Percentiles rank a stretch among this genome's conserved stretches.
phyloP scores from a whole-genome alignment of 2,113 vertebrate species.

The Tapirus terrestris region DNA sequence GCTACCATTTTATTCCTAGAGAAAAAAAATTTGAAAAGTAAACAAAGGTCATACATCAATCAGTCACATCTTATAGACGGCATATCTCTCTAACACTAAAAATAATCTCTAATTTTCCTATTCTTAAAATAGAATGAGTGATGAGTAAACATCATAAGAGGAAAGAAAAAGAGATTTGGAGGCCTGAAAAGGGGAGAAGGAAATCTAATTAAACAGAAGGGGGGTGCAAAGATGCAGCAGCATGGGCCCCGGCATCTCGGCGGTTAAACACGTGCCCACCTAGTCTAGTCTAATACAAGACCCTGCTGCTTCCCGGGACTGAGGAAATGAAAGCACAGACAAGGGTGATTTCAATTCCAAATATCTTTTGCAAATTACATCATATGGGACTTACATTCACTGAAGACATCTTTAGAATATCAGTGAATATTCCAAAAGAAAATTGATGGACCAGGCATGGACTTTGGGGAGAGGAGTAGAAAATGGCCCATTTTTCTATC shows the following conservation, averaged over 20 bases:
- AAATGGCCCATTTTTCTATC: slow-evolving; percentile 48
- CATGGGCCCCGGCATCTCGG: background rate
- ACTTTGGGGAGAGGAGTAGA: slow-evolving; percentile 19
- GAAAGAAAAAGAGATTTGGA: background rate
- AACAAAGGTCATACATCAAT: slow-evolving; percentile 81
- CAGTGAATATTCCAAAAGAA: slow-evolving; percentile 61
- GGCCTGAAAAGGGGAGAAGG: background rate
- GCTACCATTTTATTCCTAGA: slow-evolving; percentile 82
- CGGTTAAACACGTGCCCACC: background rate
- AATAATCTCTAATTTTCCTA: background rate
- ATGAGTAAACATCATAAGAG: background rate
- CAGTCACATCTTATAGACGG: slow-evolving; percentile 76
- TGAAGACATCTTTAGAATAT: slow-evolving; percentile 68
- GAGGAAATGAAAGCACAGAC: slow-evolving; percentile 50
- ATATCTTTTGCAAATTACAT: slow-evolving; percentile 68
- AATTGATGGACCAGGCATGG: slow-evolving; percentile 37
- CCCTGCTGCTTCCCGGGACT: background rate
- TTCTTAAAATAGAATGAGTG: background rate
- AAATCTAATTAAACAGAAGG: background rate
- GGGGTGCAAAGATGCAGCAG: background rate
- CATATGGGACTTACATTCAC: slow-evolving; percentile 65
- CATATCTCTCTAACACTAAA: slow-evolving; percentile 78
- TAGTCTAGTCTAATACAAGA: background rate
- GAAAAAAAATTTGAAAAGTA: slow-evolving; percentile 67
- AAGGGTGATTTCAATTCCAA: slow-evolving; percentile 61